Evolutionary conservation across 2,113 vertebrate species (phyloP).

Genomic region (Microcebus lehilahytsara): DNA sequence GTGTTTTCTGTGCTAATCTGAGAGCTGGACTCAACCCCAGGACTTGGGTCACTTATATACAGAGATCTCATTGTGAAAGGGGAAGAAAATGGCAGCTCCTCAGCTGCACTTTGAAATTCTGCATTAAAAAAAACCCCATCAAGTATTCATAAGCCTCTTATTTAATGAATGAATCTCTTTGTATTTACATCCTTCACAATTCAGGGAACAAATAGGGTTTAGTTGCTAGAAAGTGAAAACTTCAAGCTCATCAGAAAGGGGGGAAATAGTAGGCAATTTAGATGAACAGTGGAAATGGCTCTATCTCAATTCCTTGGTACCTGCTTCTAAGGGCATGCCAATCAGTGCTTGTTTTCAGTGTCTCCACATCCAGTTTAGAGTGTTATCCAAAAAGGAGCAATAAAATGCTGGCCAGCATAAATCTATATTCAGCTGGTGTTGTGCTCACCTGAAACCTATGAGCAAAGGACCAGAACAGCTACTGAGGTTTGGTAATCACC

Average conservation of each 20-base stretch:
- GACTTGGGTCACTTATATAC: conserved; percentile 85
- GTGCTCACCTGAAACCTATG: conserved; percentile 39
- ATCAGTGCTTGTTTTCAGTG: conserved; percentile 20
- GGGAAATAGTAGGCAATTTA: conserved; percentile 74
- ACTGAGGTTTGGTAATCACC: background rate
- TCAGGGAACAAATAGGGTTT: conserved; percentile 87
- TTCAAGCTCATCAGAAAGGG: conserved; percentile 80
- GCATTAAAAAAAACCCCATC: conserved; percentile 82
- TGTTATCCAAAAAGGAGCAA: conserved; percentile 6
- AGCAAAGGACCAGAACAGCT: background rate
- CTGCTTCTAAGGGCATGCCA: conserved; percentile 47
- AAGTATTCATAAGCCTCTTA: conserved; percentile 89
- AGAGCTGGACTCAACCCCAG: conserved; percentile 86
- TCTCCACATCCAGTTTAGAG: conserved; percentile 26
- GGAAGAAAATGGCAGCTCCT: conserved; percentile 84
- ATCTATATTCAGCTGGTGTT: background rate
- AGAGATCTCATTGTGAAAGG: conserved; percentile 87
- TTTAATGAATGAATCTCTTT: conserved; percentile 89
- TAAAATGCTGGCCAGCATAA: background rate
- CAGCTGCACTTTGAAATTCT: conserved; percentile 84
- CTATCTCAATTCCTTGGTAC: conserved; percentile 60
- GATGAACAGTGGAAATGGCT: conserved; percentile 70
- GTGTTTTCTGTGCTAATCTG: conserved; percentile 89
- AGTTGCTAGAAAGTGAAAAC: conserved; percentile 85
- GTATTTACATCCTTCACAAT: conserved; percentile 87